Evolutionary conservation across 2,888 invertebrate genomes (phyloP).

Genomic region (Digitonthophagus gazella): DNA sequence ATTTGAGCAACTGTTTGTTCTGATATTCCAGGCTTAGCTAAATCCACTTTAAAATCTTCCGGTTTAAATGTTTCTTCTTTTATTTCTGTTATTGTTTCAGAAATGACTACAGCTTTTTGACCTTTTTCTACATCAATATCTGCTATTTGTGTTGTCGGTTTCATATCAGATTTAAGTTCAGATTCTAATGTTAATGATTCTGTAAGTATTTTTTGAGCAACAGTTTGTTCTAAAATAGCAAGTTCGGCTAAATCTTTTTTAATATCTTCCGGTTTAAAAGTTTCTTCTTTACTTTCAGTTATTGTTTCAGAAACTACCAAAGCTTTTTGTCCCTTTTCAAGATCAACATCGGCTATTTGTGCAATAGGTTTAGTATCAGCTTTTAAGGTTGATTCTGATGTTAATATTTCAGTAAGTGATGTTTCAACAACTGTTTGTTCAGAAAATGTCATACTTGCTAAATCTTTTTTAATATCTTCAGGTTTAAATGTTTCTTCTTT

Average conservation of each 20-base stretch:
- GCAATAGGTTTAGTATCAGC: constrained; percentile 52
- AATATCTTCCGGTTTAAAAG: constrained; percentile 42
- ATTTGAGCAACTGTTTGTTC: constrained; percentile 59
- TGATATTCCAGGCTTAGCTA: constrained; percentile 55
- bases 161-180: constrained; percentile 39
- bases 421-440: constrained; percentile 57
- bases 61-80: constrained; percentile 50
- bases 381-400: constrained; percentile 57
- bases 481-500: constrained; percentile 58
- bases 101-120: constrained; percentile 48
- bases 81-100: constrained; percentile 50
- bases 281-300: constrained; percentile 51
- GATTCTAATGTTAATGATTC: constrained; percentile 36
- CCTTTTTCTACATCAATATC: constrained; percentile 53
- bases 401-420: constrained; percentile 56
- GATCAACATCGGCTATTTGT: constrained; percentile 49
- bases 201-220: constrained; percentile 47
- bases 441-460: constrained; percentile 56
- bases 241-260: constrained; percentile 43
- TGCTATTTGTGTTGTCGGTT: constrained; percentile 36
- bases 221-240: constrained; percentile 44
- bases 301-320: constrained; percentile 50
- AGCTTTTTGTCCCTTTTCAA: constrained; percentile 49
- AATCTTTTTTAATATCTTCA: constrained; percentile 50
- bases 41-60: constrained; percentile 51